These are phyloP conservation scores for Pyrgus malvae DNA, from an alignment of 2,888 invertebrate genomes.

Conservation along the genomic window DNA sequence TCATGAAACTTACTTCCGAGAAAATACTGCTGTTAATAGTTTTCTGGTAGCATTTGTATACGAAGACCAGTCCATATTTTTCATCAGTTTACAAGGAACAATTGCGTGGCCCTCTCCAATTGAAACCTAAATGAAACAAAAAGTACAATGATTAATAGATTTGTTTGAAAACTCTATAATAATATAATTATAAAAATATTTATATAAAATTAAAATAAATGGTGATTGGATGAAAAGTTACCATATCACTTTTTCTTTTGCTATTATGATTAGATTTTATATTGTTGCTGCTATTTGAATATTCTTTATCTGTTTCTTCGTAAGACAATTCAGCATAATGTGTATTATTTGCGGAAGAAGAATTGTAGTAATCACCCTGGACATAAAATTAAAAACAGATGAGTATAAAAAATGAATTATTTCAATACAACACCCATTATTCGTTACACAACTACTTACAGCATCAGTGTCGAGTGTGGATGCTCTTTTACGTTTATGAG, in stretches of 20 bases:
- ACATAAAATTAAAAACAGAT: not conserved
- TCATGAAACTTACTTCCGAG: slow-evolving; percentile 50
- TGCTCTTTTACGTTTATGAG: slow-evolving; percentile 31
- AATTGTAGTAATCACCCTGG: slow-evolving; percentile 19
- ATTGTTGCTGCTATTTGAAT: slow-evolving; percentile 19
- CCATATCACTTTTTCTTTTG: slow-evolving; percentile 31
- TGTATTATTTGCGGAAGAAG: slow-evolving; percentile 6
- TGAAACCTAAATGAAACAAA: slow-evolving; percentile 41
- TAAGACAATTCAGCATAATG: slow-evolving; percentile 6
- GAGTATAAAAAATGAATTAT: not conserved
- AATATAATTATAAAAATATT: not conserved
- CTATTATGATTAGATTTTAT: slow-evolving; percentile 25
- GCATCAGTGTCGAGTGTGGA: slow-evolving; percentile 23
- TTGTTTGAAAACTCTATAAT: not conserved
- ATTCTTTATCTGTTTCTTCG: slow-evolving; percentile 8
- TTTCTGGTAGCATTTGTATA: slow-evolving; percentile 76
- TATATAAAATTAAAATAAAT: not conserved
- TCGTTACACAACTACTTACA: too few species aligned
- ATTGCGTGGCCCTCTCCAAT: slow-evolving; percentile 49
- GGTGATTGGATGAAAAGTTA: not conserved
- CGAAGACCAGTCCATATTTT: slow-evolving; percentile 73
- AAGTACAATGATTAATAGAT: not conserved
- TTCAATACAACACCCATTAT: too few species aligned
- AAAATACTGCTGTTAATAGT: slow-evolving; percentile 72
- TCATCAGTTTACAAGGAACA: slow-evolving; percentile 50